These are phyloP conservation scores for Oryzias sinensis DNA, from an alignment of 2,797 vertebrate genomes.

Conservation along the genomic window DNA sequence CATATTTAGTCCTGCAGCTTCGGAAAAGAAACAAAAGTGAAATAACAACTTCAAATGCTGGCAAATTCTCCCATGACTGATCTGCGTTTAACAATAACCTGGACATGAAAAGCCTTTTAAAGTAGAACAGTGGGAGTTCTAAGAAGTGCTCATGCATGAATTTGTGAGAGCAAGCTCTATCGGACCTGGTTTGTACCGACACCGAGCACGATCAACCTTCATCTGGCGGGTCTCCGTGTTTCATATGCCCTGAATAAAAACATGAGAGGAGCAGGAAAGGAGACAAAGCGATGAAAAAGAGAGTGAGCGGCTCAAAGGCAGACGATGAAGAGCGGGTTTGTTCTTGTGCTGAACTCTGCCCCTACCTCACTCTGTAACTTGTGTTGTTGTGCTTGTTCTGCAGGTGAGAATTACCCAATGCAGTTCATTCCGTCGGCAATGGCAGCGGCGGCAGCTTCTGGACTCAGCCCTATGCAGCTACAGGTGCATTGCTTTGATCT, in stretches of 20 bases:
- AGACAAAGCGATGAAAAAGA: conserved; percentile 18
- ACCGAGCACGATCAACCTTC: conserved; percentile 40
- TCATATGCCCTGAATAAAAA: conserved; percentile 52
- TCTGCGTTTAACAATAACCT: conserved; percentile 77
- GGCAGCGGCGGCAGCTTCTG: conserved; percentile 97
- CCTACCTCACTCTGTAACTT: conserved; percentile 74
- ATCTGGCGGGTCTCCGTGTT: conserved; percentile 33
- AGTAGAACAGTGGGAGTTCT: conserved; percentile 82
- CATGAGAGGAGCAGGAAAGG: conserved; percentile 29
- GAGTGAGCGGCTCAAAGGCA: conserved; percentile 9
- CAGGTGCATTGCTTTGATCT: conserved; percentile 75
- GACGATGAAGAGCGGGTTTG: conserved; percentile 40
- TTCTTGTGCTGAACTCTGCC: conserved; percentile 68
- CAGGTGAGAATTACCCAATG: conserved; percentile 99
- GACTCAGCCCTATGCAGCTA: conserved; percentile 98
- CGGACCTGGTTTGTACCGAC: conserved; percentile 17
- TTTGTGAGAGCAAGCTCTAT: conserved; percentile 71
- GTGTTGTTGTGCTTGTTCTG: conserved; percentile 73
- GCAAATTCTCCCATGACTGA: conserved; percentile 43
- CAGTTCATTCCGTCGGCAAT: conserved; percentile 99
- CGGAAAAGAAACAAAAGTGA: conserved; percentile 15
- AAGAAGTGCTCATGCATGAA: conserved; percentile 76
- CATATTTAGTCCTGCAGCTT: conserved; percentile 16
- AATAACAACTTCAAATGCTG: conserved; percentile 43
- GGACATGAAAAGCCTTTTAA: conserved; percentile 92